Conservation (phyloP, 2,797 vertebrate species). For the Amazona ochrocephala region DNA sequence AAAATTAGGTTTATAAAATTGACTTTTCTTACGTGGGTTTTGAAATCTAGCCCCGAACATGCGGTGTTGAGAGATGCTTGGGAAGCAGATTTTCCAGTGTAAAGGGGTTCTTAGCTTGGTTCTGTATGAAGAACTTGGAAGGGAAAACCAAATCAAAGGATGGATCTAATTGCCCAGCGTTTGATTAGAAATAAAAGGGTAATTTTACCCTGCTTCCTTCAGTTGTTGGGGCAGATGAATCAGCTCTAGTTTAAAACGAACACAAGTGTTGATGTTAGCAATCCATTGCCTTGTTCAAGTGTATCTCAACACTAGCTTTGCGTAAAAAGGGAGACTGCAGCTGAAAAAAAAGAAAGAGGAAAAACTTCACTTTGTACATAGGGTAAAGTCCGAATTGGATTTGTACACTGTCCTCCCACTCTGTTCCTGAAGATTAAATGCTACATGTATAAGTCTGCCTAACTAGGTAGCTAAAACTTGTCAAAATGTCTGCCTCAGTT, state of each 20-base stretch:
- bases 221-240: constrained; percentile 50
- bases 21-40: constrained; percentile 87
- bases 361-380: constrained; percentile 90
- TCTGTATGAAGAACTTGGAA: constrained; percentile 53
- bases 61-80: constrained; percentile 93
- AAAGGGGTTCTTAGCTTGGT: constrained; percentile 26
- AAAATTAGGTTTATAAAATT: constrained; percentile 82
- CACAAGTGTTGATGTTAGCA: neutral
- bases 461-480: constrained; percentile 98
- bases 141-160: constrained; percentile 28
- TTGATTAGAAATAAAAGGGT: constrained; percentile 16
- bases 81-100: constrained; percentile 41
- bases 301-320: constrained; percentile 80
- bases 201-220: neutral
- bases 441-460: constrained; percentile 99
- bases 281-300: constrained; percentile 68
- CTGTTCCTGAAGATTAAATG: constrained; percentile 88
- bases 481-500: constrained; percentile 97
- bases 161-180: constrained; percentile 53
- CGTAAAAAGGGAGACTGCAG: constrained; percentile 98
- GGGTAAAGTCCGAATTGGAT: constrained; percentile 90
- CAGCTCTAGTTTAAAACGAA: constrained; percentile 36
- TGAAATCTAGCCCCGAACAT: constrained; percentile 98
- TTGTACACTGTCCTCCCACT: constrained; percentile 95
- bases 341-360: constrained; percentile 81